Evolutionary conservation across 2,888 invertebrate genomes (phyloP).

Genomic region (Oxycera nigricornis): DNA sequence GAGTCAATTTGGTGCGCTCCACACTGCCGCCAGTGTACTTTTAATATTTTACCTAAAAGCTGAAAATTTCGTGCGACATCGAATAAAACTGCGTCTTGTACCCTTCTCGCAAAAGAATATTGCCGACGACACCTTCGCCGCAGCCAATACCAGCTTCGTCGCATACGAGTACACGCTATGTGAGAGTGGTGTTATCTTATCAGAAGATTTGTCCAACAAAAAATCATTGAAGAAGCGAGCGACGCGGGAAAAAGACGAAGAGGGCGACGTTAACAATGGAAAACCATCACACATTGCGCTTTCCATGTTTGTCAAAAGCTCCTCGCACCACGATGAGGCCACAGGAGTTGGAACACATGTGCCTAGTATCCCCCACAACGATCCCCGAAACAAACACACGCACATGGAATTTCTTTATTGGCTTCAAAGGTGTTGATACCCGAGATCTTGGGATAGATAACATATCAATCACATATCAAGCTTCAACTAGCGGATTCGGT

Average conservation of each 20-base stretch:
- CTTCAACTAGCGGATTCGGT: background rate
- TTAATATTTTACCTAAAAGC: conserved; percentile 38
- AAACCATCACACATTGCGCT: conserved; percentile 15
- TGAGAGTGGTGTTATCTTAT: conserved; percentile 38
- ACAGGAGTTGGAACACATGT: background rate
- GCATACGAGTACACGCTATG: background rate
- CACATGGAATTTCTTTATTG: background rate
- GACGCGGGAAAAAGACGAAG: background rate
- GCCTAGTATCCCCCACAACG: background rate
- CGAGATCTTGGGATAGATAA: background rate
- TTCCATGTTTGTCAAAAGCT: conserved; percentile 34
- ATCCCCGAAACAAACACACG: background rate
- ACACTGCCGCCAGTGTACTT: conserved; percentile 28
- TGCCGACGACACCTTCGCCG: too few relatives aligned
- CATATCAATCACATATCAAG: background rate
- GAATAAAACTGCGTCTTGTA: conserved; percentile 11
- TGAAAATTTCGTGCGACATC: conserved; percentile 29
- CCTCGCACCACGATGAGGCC: background rate
- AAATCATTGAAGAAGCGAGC: background rate
- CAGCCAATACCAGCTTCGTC: too few relatives aligned
- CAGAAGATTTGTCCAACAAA: conserved; percentile 31
- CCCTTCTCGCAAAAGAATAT: background rate
- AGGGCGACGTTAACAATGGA: conserved; percentile 17
- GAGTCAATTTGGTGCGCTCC: conserved; percentile 12
- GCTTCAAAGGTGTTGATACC: background rate